Conservation (phyloP, 2,113 vertebrate genomes). For the Andinoacara biseriatus region DNA sequence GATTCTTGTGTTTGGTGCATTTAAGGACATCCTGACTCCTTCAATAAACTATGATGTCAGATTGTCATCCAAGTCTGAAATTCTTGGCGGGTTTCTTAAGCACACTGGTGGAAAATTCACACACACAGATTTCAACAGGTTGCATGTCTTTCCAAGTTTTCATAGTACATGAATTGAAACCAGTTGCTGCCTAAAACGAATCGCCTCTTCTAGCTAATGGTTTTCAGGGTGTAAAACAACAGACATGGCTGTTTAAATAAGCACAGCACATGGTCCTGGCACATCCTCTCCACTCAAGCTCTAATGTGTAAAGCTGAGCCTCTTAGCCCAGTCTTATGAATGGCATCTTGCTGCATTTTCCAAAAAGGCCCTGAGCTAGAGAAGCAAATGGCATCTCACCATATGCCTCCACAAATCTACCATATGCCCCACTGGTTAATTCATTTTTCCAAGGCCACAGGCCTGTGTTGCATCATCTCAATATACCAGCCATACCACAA, state of each 20-base stretch:
- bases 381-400: constrained; percentile 64
- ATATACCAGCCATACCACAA: constrained; percentile 31
- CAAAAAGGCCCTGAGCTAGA: constrained; percentile 64
- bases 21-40: background rate
- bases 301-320: constrained; percentile 21
- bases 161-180: background rate
- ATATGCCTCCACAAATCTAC: constrained; percentile 73
- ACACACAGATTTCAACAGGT: too few species aligned
- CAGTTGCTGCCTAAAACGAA: background rate
- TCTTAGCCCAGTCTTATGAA: constrained; percentile 63
- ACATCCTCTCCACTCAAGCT: constrained; percentile 27
- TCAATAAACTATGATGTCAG: background rate
- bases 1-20: background rate
- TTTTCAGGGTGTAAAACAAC: constrained; percentile 3
- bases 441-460: constrained; percentile 64
- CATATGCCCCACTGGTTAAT: constrained; percentile 79
- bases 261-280: constrained; percentile 4
- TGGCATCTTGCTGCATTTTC: constrained; percentile 44
- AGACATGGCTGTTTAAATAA: background rate
- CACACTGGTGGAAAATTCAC: background rate
- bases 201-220: background rate
- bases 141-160: background rate
- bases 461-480: constrained; percentile 45
- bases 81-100: background rate
- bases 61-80: background rate